Percentiles rank a stretch among this genome's conserved stretches.
These are phyloP conservation scores for Caenorhabditis sp. DNA, from an alignment of 2,888 invertebrate species.

Conservation along the genomic window DNA sequence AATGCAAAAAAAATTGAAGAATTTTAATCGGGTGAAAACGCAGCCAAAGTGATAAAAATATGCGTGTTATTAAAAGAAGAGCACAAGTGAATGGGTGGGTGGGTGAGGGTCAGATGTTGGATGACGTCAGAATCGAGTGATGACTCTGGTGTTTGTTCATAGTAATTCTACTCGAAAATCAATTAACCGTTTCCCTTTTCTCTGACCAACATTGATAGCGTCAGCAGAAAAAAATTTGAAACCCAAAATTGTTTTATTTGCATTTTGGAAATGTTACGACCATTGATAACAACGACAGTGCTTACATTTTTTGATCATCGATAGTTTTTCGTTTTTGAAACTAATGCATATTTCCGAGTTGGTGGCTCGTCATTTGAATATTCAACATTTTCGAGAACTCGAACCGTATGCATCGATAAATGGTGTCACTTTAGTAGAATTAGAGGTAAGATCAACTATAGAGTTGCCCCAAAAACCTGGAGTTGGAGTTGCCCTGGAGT, in stretches of 20 bases:
- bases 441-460: conserved; percentile 19
- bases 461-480: no score
- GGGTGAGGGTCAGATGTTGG: no score
- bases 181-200: no score
- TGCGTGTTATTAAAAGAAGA: no score
- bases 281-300: neutral
- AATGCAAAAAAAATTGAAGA: no score
- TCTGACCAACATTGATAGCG: neutral
- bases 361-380: neutral
- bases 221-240: neutral
- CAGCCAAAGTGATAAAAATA: no score
- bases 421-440: conserved; percentile 42
- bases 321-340: neutral
- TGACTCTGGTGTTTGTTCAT: no score
- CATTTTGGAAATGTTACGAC: neutral
- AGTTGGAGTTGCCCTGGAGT: no score
- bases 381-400: neutral
- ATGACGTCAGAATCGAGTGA: no score
- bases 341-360: neutral
- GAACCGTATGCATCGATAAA: conserved; percentile 26
- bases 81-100: no score
- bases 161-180: no score
- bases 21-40: no score
- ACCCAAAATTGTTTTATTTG: neutral
- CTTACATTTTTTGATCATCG: neutral